Percentiles rank a stretch among this genome's conserved stretches.
Evolutionary conservation across 2,888 invertebrate species (phyloP).

Genomic region (Andrena praecox): DNA sequence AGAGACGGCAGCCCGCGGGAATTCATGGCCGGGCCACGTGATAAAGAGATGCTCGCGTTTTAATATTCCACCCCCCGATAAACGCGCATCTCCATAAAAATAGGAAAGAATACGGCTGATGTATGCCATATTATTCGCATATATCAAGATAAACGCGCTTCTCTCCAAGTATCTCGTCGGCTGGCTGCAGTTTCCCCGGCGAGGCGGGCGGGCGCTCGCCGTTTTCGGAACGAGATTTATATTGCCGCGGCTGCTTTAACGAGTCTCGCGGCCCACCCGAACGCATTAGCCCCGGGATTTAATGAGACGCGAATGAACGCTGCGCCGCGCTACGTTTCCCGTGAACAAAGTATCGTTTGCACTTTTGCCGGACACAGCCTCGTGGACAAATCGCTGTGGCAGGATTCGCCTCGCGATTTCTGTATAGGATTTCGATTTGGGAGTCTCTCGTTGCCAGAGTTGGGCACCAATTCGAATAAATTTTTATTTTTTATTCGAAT

Average conservation of each 20-base stretch:
- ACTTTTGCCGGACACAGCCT: background rate
- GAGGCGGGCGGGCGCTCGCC: conserved; percentile 31
- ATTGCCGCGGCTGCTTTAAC: conserved; percentile 40
- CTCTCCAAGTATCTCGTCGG: conserved; percentile 25
- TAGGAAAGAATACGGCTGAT: conserved; percentile 60
- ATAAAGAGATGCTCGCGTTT: conserved; percentile 54
- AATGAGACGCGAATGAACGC: conserved; percentile 47
- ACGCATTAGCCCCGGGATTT: conserved; percentile 42
- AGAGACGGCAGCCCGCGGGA: background rate
- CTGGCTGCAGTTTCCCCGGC: conserved; percentile 39
- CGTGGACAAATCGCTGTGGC: background rate
- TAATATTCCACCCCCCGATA: conserved; percentile 53
- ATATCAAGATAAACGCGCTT: conserved; percentile 58
- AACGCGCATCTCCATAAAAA: conserved; percentile 63
- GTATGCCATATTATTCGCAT: conserved; percentile 65
- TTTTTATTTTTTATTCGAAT: too few relatives aligned
- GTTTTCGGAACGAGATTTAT: conserved; percentile 58
- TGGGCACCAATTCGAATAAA: too few relatives aligned
- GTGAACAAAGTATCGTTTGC: conserved; percentile 1
- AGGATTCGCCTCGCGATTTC: background rate
- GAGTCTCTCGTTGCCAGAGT: too few relatives aligned
- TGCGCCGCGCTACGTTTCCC: conserved; percentile 27
- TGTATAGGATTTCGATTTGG: background rate
- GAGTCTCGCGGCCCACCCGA: conserved; percentile 32
- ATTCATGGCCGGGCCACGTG: conserved; percentile 37